Conservation (phyloP, 2,888 invertebrate species). For the Lasioglossum marginatum region DNA sequence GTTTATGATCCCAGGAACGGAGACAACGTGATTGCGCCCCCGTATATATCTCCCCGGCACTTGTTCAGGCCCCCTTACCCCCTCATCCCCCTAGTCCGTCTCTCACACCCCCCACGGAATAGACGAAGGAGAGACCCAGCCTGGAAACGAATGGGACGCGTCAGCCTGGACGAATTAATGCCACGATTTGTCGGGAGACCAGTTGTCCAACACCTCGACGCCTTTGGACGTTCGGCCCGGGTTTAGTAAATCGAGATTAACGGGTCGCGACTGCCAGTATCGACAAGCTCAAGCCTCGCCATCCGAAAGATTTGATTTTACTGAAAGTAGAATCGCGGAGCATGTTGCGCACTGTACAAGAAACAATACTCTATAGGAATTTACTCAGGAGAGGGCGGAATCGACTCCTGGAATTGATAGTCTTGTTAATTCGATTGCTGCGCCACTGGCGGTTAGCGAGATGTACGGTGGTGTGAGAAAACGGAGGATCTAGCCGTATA, state of each 20-base stretch:
- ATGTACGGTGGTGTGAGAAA: not conserved
- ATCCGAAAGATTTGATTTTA: not conserved
- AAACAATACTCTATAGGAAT: not conserved
- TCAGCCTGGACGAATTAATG: constrained; percentile 54
- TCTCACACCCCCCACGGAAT: not conserved
- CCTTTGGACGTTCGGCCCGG: not conserved
- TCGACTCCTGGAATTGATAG: not conserved
- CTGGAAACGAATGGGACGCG: constrained; percentile 41
- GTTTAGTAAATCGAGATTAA: constrained; percentile 8
- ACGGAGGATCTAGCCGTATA: not conserved
- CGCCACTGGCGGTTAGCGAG: not conserved
- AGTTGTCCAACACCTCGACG: constrained; percentile 31
- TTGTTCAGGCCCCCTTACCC: constrained; percentile 1
- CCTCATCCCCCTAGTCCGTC: not conserved
- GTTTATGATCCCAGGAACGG: constrained; percentile 77
- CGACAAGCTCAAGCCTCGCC: not conserved
- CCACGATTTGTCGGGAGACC: constrained; percentile 55
- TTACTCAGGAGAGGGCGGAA: not conserved
- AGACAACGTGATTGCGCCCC: constrained; percentile 63
- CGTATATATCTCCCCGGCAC: not conserved
- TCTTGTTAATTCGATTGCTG: not conserved
- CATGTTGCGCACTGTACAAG: not conserved
- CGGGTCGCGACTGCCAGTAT: not conserved
- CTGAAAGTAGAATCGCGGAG: not conserved
- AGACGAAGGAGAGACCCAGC: constrained; percentile 25